phyloP scores from a whole-genome alignment of 1,140 invertebrate species.

The Macrobrachium rosenbergii region DNA sequence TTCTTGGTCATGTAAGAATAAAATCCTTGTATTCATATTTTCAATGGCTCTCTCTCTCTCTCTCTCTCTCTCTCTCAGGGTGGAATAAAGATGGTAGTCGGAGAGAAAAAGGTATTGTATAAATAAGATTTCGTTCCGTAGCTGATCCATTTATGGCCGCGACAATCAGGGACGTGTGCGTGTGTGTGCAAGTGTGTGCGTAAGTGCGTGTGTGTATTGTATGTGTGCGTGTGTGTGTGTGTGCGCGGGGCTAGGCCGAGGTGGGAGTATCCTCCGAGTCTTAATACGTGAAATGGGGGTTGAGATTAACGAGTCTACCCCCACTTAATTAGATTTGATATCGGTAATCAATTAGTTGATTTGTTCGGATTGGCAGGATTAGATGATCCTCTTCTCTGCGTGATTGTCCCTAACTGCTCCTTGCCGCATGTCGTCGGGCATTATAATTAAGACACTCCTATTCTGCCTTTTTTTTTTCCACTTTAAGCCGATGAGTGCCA shows the following conservation, averaged over 20 bases:
- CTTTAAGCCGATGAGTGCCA: too few species aligned
- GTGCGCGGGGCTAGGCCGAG: too few species aligned
- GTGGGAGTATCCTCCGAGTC: not conserved
- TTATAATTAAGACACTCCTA: not conserved
- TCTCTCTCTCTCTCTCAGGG: too few species aligned
- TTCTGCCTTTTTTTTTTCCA: too few species aligned
- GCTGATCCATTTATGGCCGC: too few species aligned
- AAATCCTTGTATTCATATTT: too few species aligned
- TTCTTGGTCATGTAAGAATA: too few species aligned
- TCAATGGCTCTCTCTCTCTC: too few species aligned
- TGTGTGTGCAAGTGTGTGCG: constrained; percentile 30
- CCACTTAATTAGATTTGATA: constrained; percentile 64
- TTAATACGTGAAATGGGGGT: not conserved
- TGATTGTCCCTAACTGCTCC: constrained; percentile 20
- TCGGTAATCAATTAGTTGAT: constrained; percentile 59
- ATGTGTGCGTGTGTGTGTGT: not conserved
- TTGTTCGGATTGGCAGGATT: constrained; percentile 50
- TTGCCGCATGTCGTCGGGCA: not conserved
- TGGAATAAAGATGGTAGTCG: too few species aligned
- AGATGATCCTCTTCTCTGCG: constrained; percentile 45
- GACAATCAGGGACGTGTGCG: constrained; percentile 4
- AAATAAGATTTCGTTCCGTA: too few species aligned
- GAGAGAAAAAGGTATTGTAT: too few species aligned
- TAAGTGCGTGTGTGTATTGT: constrained; percentile 13
- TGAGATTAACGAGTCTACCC: constrained; percentile 45